Conservation (phyloP, 2,888 invertebrate species). For the Euspilapteryx auroguttella region DNA sequence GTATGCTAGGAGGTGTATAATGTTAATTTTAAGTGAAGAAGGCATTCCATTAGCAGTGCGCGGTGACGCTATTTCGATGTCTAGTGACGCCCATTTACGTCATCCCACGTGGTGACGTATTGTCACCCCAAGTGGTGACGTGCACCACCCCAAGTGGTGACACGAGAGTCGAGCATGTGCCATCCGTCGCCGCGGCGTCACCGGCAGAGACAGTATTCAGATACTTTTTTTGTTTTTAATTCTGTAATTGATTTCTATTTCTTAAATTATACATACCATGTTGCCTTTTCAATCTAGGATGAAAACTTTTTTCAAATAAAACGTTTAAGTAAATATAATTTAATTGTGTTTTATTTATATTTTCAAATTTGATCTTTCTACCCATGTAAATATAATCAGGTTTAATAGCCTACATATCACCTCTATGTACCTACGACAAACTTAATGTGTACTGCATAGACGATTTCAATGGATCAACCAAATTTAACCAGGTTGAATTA, state of each 20-base stretch:
- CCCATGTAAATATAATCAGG: too few relatives aligned
- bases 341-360: too few relatives aligned
- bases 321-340: slow-evolving; percentile 54
- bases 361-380: too few relatives aligned
- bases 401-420: too few relatives aligned
- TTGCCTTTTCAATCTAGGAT: slow-evolving; percentile 60
- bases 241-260: too few relatives aligned
- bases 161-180: not conserved
- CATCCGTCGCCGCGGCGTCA: not conserved
- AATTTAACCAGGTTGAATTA: too few relatives aligned
- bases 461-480: too few relatives aligned
- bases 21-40: slow-evolving; percentile 45
- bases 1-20: not conserved
- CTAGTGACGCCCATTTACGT: too few relatives aligned
- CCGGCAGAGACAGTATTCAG: slow-evolving; percentile 14
- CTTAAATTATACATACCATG: slow-evolving; percentile 53
- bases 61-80: slow-evolving; percentile 45
- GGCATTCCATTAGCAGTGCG: slow-evolving; percentile 56
- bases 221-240: slow-evolving; percentile 31
- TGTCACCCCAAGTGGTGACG: too few relatives aligned
- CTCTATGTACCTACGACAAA: too few relatives aligned
- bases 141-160: not conserved
- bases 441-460: too few relatives aligned
- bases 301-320: slow-evolving; percentile 56
- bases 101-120: too few relatives aligned